phyloP scores from a whole-genome alignment of 2,113 vertebrate genomes.

The Astur gentilis region DNA sequence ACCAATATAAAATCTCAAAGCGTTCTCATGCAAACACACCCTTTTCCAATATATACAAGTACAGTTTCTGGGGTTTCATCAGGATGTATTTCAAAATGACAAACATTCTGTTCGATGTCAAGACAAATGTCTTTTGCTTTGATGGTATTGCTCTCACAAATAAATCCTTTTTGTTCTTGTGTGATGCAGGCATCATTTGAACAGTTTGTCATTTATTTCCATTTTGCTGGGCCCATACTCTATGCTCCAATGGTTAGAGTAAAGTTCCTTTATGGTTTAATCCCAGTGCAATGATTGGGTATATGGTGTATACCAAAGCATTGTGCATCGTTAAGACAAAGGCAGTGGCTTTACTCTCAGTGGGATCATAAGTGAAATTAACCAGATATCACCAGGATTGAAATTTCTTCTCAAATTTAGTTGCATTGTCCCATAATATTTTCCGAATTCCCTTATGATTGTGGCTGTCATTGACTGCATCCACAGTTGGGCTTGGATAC shows the following conservation, averaged over 20 bases:
- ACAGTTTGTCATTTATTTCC: background rate
- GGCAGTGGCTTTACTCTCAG: background rate
- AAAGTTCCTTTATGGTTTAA: background rate
- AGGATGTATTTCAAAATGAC: too few relatives aligned
- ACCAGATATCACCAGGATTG: background rate
- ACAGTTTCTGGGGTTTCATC: too few relatives aligned
- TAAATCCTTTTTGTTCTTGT: background rate
- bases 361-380: background rate
- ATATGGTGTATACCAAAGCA: background rate
- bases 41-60: too few relatives aligned
- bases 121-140: background rate
- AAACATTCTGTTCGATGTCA: too few relatives aligned
- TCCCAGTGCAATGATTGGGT: background rate
- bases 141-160: background rate
- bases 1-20: too few relatives aligned
- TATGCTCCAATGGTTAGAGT: background rate
- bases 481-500: background rate
- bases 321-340: background rate
- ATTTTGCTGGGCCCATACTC: background rate
- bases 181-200: background rate
- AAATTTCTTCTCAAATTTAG: background rate
- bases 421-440: background rate
- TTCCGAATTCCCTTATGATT: background rate
- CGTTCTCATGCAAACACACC: too few relatives aligned
- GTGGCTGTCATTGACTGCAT: background rate